phyloP scores from a whole-genome alignment of 2,113 vertebrate species.

The Nesospiza acunhae region DNA sequence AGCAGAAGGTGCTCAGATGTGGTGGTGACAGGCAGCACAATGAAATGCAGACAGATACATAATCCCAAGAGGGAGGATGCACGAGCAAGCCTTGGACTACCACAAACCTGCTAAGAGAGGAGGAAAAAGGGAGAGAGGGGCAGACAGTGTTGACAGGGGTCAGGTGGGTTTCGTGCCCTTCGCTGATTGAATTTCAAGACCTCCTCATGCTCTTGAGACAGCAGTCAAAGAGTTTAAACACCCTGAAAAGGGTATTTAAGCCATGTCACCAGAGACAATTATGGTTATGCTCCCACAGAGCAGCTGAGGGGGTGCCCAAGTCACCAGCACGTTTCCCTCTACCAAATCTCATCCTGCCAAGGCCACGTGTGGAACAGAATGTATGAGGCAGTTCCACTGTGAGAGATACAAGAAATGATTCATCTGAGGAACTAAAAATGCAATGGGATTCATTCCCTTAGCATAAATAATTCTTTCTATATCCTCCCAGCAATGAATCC shows the following conservation, averaged over 20 bases:
- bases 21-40: conserved; percentile 13
- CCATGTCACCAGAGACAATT: not conserved
- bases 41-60: not conserved
- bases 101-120: not conserved
- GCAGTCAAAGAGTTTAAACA: not conserved
- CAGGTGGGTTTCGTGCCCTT: conserved; percentile 6
- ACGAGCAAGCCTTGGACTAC: not conserved
- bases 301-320: not conserved
- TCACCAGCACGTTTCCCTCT: not conserved
- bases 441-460: conserved; percentile 50
- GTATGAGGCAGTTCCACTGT: not conserved
- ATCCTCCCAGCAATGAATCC: conserved; percentile 50
- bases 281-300: not conserved
- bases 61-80: not conserved
- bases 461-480: conserved; percentile 70
- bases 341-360: not conserved
- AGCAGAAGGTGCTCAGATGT: conserved; percentile 11
- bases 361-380: not conserved
- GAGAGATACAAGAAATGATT: conserved; percentile 27
- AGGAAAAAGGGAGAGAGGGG: not conserved
- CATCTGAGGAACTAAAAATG: conserved; percentile 58
- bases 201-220: not conserved
- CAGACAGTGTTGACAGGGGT: conserved; percentile 18
- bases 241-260: conserved; percentile 17
- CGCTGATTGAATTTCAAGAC: conserved; percentile 21